Base-by-base conservation (phyloP, 2,113 vertebrate species). In the Plecotus auritus region DNA sequence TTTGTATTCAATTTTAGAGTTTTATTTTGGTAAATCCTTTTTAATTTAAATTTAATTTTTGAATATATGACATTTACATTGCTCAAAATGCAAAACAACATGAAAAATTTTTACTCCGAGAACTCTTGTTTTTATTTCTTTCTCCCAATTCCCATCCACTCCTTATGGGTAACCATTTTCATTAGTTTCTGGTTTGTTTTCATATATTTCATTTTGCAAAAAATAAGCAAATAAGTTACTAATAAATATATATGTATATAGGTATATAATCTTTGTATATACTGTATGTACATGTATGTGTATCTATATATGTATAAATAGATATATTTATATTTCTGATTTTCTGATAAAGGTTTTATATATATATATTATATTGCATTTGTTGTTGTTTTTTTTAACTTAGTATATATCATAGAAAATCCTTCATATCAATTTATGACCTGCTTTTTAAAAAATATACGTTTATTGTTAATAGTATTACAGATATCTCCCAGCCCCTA, bases 41-140 rank as follows among this genome's bases (percentile, higher is more conserved):
- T 51, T 0, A 82, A 70, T 32, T 85, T 92, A 77, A 73, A 91
- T 88, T 89, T 85, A 90, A 91, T 54, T 83, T 91, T 84, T 92
- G 28, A 78, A 30, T 91, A 51, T 64, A 1, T 42, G 72, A 70
- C 23, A 67, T 76, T 81, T 67, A 51, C 17, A 69, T 80, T 11
- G 8, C n/a, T 97, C 47, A 83, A 61, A 90, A 94, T 22, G 20
- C 17, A 93, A 93, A 90, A 49, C 2, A 42, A 23, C 9, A 56
- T 72, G 59, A 90, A 72, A 88, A 85, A 56, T 64, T n/a, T 49
- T n/a, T 59, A 74, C 59, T 45, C 40, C 66, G 59, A 69, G 54
- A 91, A 76, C 1, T 80, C 67, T 76, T 91, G 54, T 16, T 73
- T 40, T 40, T 92, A 22, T n/a, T 85, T 84, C 30, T 59, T 73